Percentiles rank a stretch among this genome's conserved stretches.
These are phyloP conservation scores for Musca vetustissima DNA, from an alignment of 1,140 invertebrate species.

Conservation along the genomic window DNA sequence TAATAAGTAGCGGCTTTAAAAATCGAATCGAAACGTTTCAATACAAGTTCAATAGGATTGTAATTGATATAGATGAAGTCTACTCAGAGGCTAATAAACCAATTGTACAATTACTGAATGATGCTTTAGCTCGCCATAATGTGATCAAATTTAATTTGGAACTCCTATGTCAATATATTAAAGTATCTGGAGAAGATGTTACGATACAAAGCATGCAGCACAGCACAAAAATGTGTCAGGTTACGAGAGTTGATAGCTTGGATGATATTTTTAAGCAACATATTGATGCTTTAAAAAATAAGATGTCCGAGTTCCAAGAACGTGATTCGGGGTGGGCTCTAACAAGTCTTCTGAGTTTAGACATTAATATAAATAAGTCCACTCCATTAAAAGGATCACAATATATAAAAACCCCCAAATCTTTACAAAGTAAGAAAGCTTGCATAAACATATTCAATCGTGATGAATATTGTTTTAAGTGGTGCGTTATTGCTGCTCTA, in stretches of 20 bases:
- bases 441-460: background rate
- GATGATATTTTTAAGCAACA: background rate
- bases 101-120: no score
- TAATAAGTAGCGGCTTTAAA: no score
- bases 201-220: background rate
- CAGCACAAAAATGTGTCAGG: background rate
- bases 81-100: no score
- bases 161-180: background rate
- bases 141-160: background rate
- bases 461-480: constrained; percentile 1
- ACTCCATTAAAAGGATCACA: background rate
- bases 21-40: no score
- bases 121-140: no score
- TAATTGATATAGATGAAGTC: no score
- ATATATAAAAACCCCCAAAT: background rate
- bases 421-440: background rate
- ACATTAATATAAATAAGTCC: background rate
- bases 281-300: constrained; percentile 1
- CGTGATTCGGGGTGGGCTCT: constrained; percentile 43
- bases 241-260: background rate
- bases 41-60: no score
- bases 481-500: background rate
- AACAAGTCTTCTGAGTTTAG: constrained; percentile 26
- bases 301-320: constrained; percentile 40
- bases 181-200: background rate